These are phyloP conservation scores for Notiomystis cincta DNA, from an alignment of 2,113 vertebrate genomes.

Conservation along the genomic window DNA sequence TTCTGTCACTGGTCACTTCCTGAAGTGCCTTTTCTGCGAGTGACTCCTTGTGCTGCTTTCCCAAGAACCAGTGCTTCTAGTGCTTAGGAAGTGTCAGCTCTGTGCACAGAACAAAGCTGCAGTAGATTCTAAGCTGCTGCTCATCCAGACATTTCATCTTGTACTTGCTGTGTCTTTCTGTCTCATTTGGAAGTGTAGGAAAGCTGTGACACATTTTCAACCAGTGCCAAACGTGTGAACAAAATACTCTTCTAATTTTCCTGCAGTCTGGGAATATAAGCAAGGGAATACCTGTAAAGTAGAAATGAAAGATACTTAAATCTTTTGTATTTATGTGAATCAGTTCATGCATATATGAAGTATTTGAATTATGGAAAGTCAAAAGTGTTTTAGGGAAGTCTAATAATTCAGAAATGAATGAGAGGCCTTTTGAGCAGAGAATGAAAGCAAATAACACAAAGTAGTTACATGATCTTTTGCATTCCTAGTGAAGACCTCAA, in stretches of 20 bases:
- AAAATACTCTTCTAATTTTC: background rate
- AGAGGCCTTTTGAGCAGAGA: background rate
- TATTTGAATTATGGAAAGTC: background rate
- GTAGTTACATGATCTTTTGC: background rate
- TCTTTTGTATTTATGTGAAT: background rate
- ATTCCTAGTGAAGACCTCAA: background rate
- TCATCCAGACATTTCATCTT: background rate
- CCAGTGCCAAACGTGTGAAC: background rate
- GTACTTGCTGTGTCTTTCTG: background rate
- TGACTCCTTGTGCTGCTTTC: background rate
- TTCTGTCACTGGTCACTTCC: background rate
- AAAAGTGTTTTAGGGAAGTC: background rate
- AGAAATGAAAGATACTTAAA: background rate
- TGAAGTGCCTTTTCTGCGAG: background rate
- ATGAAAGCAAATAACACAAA: background rate
- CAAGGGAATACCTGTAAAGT: background rate
- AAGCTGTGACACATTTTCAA: background rate
- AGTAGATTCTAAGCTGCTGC: background rate
- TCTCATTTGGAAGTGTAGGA: background rate
- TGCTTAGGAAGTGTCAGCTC: background rate
- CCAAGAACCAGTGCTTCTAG: background rate
- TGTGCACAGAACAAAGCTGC: background rate
- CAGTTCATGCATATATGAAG: background rate
- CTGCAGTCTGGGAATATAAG: background rate
- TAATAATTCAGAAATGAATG: background rate